These are phyloP conservation scores for Haliclona indistincta DNA, from an alignment of 37 sponge, comb jelly and placozoan species.

Conservation along the genomic window DNA sequence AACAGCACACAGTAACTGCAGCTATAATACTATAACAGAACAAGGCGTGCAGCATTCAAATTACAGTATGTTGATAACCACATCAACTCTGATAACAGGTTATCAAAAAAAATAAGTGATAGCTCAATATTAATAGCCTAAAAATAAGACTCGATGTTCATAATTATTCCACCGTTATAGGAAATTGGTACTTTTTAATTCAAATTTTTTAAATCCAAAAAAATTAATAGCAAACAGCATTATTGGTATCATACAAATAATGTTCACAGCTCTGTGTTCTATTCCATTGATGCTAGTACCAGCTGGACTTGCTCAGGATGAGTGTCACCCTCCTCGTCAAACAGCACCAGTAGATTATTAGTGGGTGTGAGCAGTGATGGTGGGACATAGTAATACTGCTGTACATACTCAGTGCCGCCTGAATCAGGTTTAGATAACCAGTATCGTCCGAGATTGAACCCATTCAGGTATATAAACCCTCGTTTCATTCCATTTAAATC, in stretches of 20 bases:
- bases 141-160: neutral
- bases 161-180: neutral
- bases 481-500: slow-evolving; percentile 28
- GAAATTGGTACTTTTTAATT: neutral
- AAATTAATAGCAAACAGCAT: no score
- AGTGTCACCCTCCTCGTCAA: slow-evolving; percentile 28
- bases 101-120: no score
- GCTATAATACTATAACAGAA: no score
- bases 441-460: slow-evolving; percentile 55
- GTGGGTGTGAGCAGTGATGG: slow-evolving; percentile 3
- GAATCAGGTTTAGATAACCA: slow-evolving; percentile 34
- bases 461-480: slow-evolving; percentile 53
- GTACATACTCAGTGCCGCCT: slow-evolving; percentile 23
- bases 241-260: neutral
- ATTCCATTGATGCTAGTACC: no score
- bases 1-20: no score
- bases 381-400: slow-evolving; percentile 44
- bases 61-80: no score
- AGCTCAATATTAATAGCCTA: no score
- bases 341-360: slow-evolving; percentile 25
- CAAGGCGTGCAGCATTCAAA: no score
- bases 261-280: neutral
- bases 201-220: neutral
- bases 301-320: slow-evolving; percentile 12
- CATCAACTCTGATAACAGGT: no score